Conservation (phyloP, 1,140 invertebrate species). For the Geopemphigus sp. region DNA sequence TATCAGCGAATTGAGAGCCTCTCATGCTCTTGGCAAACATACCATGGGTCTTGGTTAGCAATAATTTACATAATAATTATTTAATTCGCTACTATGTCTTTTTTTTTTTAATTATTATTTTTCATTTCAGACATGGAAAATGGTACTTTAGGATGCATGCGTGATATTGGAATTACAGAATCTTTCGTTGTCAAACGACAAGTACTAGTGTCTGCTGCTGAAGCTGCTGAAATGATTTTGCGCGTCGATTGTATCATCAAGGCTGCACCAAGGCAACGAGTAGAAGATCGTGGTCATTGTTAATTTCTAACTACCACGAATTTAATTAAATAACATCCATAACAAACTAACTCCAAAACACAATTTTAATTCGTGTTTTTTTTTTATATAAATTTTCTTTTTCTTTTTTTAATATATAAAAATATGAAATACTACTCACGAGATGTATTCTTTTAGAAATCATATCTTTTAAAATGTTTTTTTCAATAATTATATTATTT, state of each 20-base stretch:
- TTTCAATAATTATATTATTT: conserved; percentile 38
- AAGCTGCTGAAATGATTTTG: conserved; percentile 98
- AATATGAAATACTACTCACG: conserved; percentile 42
- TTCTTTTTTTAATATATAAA: conserved; percentile 40
- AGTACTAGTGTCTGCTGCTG: conserved; percentile 88
- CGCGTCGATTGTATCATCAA: conserved; percentile 97
- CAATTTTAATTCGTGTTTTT: conserved; percentile 46
- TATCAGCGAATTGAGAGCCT: conserved; percentile 83
- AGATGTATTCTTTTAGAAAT: conserved; percentile 8
- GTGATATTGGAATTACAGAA: conserved; percentile 88
- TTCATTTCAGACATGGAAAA: conserved; percentile 76
- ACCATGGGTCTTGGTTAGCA: conserved; percentile 78
- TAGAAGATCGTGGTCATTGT: conserved; percentile 82
- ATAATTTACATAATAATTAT: conserved; percentile 5
- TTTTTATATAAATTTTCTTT: conserved; percentile 45
- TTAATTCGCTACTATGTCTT: not conserved
- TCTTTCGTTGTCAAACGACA: conserved; percentile 96
- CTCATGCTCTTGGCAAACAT: conserved; percentile 75
- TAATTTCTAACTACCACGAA: conserved; percentile 58
- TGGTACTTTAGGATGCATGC: conserved; percentile 83
- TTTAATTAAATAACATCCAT: conserved; percentile 14
- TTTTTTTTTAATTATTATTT: not conserved
- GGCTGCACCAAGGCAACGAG: conserved; percentile 86
- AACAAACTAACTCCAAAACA: conserved; percentile 48
- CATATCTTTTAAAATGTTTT: conserved; percentile 19